Base-by-base conservation (phyloP, 2,113 vertebrate genomes). In the Petaurus breviceps region DNA sequence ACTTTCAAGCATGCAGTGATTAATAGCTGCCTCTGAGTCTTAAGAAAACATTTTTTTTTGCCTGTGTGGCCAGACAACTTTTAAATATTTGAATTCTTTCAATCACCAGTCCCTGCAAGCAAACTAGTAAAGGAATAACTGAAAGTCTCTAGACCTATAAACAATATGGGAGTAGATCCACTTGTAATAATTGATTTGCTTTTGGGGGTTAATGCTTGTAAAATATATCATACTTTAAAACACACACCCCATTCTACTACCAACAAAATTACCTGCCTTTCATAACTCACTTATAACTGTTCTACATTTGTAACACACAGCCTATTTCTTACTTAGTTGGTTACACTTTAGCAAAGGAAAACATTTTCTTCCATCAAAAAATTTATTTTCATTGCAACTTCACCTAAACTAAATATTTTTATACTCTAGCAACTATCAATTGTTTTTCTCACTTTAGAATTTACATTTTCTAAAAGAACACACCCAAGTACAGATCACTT, bases 311-410 rank as follows among this genome's bases (percentile, higher is more conserved):
- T 57, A 96, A 25, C 31, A 25, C 31, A 77, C 51, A 97, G 49
- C 95, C 93, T 89, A 77, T 47, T 97, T 94, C 95, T 96, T 95
- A 96, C 95, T 96, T 95, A 96, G 57, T 95, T 98, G 94, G 98
- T 98, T 98, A 98, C 97, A 97, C 97, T 98, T 98, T 95, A 96
- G 93, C 91, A 95, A 98, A 61, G 89, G 0, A 96, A 97, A 98
- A 31, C 8, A 89, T 8, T 50, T 94, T 37, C 54, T 93, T 97
- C 94, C 97, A 96, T 91, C 51, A 92, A 93, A 96, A 97, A 91
- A 92, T 50, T 54, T 91, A 95, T 0, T 96, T 0, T 84, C 51
- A 93, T 97, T 98, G 61, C 93, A 94, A 97, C 92, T 89, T 8
- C 0, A 96, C 94, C 0, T 0, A 96, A 50, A 94, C 52, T 91